Evolutionary conservation across 2,113 vertebrate genomes (phyloP).

Genomic region (Nyctereutes procyonoides): DNA sequence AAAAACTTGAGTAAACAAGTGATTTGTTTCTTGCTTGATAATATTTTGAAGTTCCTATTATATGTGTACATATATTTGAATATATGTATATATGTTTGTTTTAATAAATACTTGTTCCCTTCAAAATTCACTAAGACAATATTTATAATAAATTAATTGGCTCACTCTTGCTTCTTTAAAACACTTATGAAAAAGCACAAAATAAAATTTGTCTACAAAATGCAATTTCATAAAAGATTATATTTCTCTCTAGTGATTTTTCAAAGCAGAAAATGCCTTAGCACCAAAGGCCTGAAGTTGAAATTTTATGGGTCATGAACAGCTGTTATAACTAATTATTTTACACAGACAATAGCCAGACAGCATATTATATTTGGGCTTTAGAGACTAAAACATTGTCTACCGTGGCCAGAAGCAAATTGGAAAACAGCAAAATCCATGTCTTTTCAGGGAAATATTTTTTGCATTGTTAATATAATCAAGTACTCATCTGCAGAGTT

Average conservation of each 20-base stretch:
- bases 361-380: not conserved
- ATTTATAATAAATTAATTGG: not conserved
- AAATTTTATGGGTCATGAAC: not conserved
- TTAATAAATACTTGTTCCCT: not conserved
- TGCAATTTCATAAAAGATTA: not conserved
- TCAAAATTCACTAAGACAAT: not conserved
- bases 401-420: not conserved
- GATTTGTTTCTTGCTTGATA: not conserved
- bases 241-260: not conserved
- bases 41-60: not conserved
- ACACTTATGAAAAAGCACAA: not conserved
- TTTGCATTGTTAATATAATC: not conserved
- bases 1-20: not conserved
- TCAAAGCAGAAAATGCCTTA: not conserved
- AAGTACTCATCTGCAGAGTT: not conserved
- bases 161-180: not conserved
- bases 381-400: not conserved
- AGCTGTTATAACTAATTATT: not conserved
- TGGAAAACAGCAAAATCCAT: not conserved
- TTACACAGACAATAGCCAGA: not conserved
- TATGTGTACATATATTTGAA: not conserved
- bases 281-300: not conserved
- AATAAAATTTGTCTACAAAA: not conserved
- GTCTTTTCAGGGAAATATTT: not conserved
- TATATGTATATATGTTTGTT: not conserved